Base-by-base conservation (phyloP, 2,888 invertebrate genomes). In the Oscheius sp. region DNA sequence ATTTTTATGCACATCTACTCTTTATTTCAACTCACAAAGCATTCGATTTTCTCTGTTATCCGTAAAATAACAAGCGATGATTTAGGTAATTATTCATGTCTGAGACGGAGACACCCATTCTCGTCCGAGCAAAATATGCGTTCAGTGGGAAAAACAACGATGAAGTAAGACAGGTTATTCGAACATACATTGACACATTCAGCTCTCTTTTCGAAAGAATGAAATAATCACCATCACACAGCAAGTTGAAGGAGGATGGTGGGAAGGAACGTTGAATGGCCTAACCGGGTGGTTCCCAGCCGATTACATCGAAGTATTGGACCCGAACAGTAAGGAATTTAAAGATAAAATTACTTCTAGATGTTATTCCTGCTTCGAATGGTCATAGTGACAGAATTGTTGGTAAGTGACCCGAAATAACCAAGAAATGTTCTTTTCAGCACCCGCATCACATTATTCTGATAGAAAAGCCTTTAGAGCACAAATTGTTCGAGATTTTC, bases 111-210 rank as follows among this genome's bases (percentile, higher is more conserved):
- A 20, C 32, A 26, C 67, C 65, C n/a, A 44, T 67, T 3, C 45
- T 69, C 22, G 81, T 74, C 22, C 78, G 93, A 88, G 95, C 95
- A 71, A 90, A 95, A 82, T 95, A 92, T 88, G 91, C 93, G 70
- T 97, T 95, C 88, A 93, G 93, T 88, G 95, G 95, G 76, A 92
- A 92, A 87, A 96, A 97, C 87, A 97, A 96, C 89, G 97, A 97
- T 89, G 97, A 97, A 90, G 92, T 92, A 87, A 86, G 88, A 3
- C 6, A n/a, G 22, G 6, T 28, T 38, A 6, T 22, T 9, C 26
- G 17, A 17, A 17, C 45, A 24, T 56, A 63, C 5, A 56, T 51
- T 26, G 12, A n/a, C 14, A 3, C 26, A 82, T 86, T 69, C 86
- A 92, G 92, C 88, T 98, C 79, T 93, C 93, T 86, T 95, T 98